These are phyloP conservation scores for Austrofundulus limnaeus DNA, from an alignment of 2,113 vertebrate genomes.

Conservation along the genomic window DNA sequence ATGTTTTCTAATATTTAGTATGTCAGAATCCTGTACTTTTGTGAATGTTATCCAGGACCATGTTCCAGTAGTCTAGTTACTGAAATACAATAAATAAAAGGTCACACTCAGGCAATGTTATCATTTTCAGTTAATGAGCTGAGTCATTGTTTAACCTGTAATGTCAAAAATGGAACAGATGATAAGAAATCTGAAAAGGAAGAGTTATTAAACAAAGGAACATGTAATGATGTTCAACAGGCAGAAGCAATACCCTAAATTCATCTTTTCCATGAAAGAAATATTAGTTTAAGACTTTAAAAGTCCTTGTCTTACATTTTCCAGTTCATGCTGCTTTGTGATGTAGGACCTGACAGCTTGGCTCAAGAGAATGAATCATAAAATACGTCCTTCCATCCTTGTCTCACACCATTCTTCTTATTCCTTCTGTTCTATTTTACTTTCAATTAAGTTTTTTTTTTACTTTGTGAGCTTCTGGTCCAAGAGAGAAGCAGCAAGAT, in stretches of 20 bases:
- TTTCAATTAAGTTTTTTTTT: neutral
- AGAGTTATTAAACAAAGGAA: neutral
- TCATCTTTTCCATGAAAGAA: too few species aligned
- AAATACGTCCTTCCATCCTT: neutral
- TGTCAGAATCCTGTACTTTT: too few species aligned
- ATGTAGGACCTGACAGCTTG: neutral
- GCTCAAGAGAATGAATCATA: neutral
- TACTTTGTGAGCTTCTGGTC: neutral
- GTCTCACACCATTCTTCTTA: neutral
- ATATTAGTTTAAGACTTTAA: neutral
- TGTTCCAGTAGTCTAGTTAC: too few species aligned
- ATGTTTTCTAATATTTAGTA: too few species aligned
- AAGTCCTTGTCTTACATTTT: neutral
- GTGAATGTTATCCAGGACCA: too few species aligned
- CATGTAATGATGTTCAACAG: neutral
- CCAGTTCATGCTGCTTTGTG: neutral
- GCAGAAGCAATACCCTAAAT: too few species aligned
- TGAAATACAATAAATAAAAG: too few species aligned
- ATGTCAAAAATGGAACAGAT: too few species aligned
- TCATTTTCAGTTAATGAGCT: too few species aligned
- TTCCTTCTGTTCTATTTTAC: neutral
- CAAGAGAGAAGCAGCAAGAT: neutral
- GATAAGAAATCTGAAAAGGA: neutral
- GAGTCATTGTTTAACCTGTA: too few species aligned
- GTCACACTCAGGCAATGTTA: too few species aligned